phyloP scores from a whole-genome alignment of 2,113 vertebrate genomes.

The Noctilio leporinus region DNA sequence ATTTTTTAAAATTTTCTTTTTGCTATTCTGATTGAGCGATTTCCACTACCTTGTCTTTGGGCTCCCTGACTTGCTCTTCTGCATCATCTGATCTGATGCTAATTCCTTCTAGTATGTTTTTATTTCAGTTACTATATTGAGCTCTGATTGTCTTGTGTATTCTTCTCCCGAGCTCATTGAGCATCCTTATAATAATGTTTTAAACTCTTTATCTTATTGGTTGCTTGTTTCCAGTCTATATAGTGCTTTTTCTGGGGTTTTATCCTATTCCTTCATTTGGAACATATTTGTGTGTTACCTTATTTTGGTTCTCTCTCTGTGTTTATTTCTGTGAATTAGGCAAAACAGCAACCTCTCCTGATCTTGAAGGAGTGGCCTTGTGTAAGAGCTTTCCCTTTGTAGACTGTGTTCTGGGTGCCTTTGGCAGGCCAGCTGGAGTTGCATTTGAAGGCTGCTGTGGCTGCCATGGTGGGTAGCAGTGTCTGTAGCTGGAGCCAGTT shows the following conservation, averaged over 20 bases:
- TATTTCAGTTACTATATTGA: not conserved
- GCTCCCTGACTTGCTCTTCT: not conserved
- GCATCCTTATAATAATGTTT: not conserved
- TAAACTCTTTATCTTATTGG: not conserved
- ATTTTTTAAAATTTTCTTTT: not conserved
- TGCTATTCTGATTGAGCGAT: not conserved
- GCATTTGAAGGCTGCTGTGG: too few relatives aligned
- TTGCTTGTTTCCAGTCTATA: not conserved
- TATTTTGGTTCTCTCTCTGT: not conserved
- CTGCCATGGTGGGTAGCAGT: not conserved
- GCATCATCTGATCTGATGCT: not conserved
- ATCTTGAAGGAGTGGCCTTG: not conserved
- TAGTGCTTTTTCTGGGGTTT: not conserved
- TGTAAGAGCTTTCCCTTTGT: not conserved
- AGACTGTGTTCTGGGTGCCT: not conserved
- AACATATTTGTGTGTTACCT: not conserved
- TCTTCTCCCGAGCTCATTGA: not conserved
- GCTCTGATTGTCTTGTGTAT: not conserved
- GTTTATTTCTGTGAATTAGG: not conserved
- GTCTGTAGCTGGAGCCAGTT: not conserved
- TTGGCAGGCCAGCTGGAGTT: not conserved
- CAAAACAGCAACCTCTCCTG: not conserved
- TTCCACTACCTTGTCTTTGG: not conserved
- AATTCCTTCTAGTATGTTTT: not conserved
- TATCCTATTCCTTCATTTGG: not conserved